Base-by-base conservation (phyloP, 1,140 invertebrate genomes). In the Nasonia giraulti region DNA sequence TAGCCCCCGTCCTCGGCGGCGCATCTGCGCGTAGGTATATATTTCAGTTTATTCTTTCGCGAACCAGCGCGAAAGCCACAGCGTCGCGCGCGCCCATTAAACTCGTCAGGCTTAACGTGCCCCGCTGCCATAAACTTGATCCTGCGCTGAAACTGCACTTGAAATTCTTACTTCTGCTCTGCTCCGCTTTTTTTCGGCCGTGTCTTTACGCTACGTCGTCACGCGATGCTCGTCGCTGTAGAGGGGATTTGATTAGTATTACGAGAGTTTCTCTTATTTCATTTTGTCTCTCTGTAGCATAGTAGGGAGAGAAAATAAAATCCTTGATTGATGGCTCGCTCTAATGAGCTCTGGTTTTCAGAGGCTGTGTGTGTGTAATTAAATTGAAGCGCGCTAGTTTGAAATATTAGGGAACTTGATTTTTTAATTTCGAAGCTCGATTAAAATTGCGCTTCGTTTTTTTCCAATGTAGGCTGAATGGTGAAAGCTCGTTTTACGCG, bases 1-100 rank as follows among this genome's bases (percentile, higher is more conserved):
- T 62, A 62, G 17, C 40, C 55, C 55, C 17, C 55, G 55, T 62
- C 5, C 55, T 62, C 55, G 55, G 6, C 27, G 6, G 6, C 55
- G 55, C 55, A 76, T 76, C 40, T n/a, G 74, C 74, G 37, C 31
- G 20, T 62, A 62, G 55, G 55, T 47, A 76, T 76, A 76, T 76
- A 76, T 76, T 76, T 76, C 31, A n/a, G 37, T 40, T 44, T 76
- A 76, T 76, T 76, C 74, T 76, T 47, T 50, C 17, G 1, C 12
- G 8, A 20, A 11, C 10, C 44, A 27, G 14, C 50, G 23, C 27
- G 10, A 17, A 31, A 55, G 44, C 40, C 55, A 10, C 50, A 7
- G 2, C 8, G 1, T 12, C 12, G 7, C 37, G 1, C 12, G 7
- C 37, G 1, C 12, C 27, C 33, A 33, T 62, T 33, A 78, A 78